Base-by-base conservation (phyloP, 2,797 vertebrate species). In the Oophaga sylvatica region DNA sequence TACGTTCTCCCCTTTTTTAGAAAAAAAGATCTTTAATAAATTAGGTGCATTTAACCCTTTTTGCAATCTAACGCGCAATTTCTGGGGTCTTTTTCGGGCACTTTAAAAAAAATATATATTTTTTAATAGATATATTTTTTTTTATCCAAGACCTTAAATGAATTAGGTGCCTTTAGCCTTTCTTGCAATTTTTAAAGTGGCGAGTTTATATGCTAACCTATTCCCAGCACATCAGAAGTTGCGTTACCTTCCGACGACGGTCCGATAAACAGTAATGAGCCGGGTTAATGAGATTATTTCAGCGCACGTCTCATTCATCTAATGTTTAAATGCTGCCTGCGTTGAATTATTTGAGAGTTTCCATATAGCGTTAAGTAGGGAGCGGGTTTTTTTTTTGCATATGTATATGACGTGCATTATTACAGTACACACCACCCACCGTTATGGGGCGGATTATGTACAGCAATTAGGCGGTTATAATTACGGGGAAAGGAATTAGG, bases 401-500 rank as follows among this genome's bases (percentile, higher is more conserved):
- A 95, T 94, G 94, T 94, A 94, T 93, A 90, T 87, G 81, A 91
- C 71, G 89, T 90, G 83, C 91, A 89, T 92, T 92, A 90, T 90
- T 89, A 31, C 13, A 6, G 26, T 6, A 89, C 90, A 91, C 87
- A 89, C 91, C 73, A 48, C 92, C 91, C 92, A 90, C 90, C 78
- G 91, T 89, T 92, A 90, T 90, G 90, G 90, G 91, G 94, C 91
- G 60, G 92, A 85, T 92, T 48, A 22, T 90, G 87, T 75, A 84
- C 90, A 73, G 92, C 93, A 93, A 95, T 95, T 94, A 94, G 92
- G 92, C 91, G 93, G 92, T 91, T 92, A 91, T 92, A 93, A 95
- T 95, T 94, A 92, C 60, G 79, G 91, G 63, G 91, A 93, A 53
- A 93, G 92, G 90, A 63, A 81, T 93, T 92, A 93, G 90, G 89